phyloP scores from a whole-genome alignment of 1,140 invertebrate species.

The Campoletis sonorensis region DNA sequence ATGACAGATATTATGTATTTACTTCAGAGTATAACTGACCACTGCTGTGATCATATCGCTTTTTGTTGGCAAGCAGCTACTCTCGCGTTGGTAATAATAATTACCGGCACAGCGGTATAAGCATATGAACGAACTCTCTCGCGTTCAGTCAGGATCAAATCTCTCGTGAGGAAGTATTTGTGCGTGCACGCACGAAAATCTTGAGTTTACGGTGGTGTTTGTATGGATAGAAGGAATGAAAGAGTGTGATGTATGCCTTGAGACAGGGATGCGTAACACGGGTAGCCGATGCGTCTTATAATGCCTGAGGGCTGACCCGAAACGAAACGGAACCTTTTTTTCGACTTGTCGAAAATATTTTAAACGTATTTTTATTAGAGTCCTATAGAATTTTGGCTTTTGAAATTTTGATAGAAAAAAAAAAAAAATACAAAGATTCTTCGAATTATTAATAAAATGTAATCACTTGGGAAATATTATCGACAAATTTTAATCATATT shows the following conservation, averaged over 20 bases:
- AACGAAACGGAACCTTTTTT: slow-evolving; percentile 46
- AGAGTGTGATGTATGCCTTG: slow-evolving; percentile 45
- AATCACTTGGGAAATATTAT: no score
- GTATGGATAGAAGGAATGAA: slow-evolving; percentile 35
- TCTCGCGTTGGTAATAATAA: slow-evolving; percentile 38
- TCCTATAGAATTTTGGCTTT: no score
- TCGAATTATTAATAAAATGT: no score
- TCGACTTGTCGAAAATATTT: not conserved
- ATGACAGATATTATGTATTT: no score
- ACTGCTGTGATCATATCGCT: slow-evolving; percentile 57
- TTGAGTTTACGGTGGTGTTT: not conserved
- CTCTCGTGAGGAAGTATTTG: not conserved
- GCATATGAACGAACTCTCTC: slow-evolving; percentile 25
- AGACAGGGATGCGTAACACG: slow-evolving; percentile 49
- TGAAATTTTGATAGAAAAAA: no score
- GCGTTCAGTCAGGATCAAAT: slow-evolving; percentile 33
- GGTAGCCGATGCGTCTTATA: slow-evolving; percentile 51
- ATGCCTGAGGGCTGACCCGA: slow-evolving; percentile 48
- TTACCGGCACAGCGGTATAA: slow-evolving; percentile 5
- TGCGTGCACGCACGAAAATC: slow-evolving; percentile 13
- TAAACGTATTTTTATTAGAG: no score
- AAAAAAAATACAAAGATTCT: no score
- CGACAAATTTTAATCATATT: no score
- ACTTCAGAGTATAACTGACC: slow-evolving; percentile 56
- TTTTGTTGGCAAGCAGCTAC: slow-evolving; percentile 51